Base-by-base conservation (phyloP, 1,140 invertebrate genomes). In the Papilio polytes region DNA sequence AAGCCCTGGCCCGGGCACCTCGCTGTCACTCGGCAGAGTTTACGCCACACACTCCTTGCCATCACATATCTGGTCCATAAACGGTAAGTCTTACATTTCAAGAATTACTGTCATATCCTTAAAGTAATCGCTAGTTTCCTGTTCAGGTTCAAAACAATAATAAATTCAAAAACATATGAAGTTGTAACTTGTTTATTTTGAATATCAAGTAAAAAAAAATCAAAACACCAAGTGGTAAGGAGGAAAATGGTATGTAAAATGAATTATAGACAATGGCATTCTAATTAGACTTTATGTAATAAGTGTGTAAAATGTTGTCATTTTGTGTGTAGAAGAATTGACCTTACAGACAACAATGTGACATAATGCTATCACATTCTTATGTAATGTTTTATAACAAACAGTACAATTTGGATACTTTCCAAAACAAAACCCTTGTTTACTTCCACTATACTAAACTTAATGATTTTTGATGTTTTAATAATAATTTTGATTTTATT, bases 21-120 rank as follows among this genome's bases (percentile, higher is more conserved):
- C 95, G 74, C 87, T 96, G 77, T 92, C 95, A n/a, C 95, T 97
- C 48, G 97, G 97, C 80, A 95, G 98, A 82, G 97, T 98, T 18
- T 98, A 98, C 92, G 97, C 98, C 80, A 97, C 98, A 87, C 98
- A 98, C 94, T 98, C 98, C 84, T 96, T 98, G 94, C 98, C 98
- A 92, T 98, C 98, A 84, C 98, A 98, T 93, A 98, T 98, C 95
- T 98, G 98, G 97, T 98, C 98, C 84, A 96, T 98, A 85, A 98
- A 98, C 95, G 98, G 98, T 98, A 94, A 96, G 96, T 96, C 82
- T 41, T 44, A 3, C 44, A 77, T 76, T 83, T 10, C 48, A 74
- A 7, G 1, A 46, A 22, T n/a, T 15, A 63, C 13, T 18, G 12
- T 26, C 10, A 63, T 26, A 26, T 63, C 59, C 20, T 73, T 73